Percentiles rank a stretch among this genome's conserved stretches.
Conservation (phyloP, 2,113 vertebrate species). For the Megalops atlanticus region DNA sequence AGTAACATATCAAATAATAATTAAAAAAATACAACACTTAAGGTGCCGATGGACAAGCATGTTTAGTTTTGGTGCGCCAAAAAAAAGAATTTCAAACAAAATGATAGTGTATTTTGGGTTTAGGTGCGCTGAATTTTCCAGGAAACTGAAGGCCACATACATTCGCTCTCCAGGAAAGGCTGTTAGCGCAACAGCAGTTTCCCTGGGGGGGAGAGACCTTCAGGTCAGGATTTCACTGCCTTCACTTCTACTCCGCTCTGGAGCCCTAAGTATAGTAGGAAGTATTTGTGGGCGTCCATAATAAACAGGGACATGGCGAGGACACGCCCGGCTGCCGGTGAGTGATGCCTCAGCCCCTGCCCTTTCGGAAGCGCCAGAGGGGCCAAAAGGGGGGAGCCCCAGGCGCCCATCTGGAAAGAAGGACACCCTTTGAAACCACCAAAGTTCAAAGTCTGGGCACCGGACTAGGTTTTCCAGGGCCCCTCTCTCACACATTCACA, state of each 20-base stretch:
- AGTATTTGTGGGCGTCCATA: constrained; percentile 28
- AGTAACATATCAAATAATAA: no score
- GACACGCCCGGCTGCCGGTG: constrained; percentile 13
- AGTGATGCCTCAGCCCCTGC: constrained; percentile 15
- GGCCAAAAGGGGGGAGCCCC: background rate
- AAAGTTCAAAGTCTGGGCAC: constrained; percentile 31
- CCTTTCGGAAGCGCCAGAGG: background rate
- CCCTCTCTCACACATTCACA: constrained; percentile 11
- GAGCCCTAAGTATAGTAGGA: constrained; percentile 17
- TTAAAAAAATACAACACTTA: no score
- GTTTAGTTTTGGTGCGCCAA: no score
- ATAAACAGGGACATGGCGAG: constrained; percentile 30
- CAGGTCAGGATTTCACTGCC: constrained; percentile 16
- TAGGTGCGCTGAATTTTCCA: background rate
- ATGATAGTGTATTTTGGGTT: background rate
- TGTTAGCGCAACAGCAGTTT: background rate
- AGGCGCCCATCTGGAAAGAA: constrained; percentile 23
- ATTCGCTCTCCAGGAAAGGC: no score
- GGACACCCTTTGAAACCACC: constrained; percentile 9
- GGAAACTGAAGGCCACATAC: no score
- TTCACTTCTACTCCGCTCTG: constrained; percentile 8
- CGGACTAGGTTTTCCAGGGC: constrained; percentile 31
- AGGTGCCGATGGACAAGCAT: no score
- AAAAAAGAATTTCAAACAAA: no score
- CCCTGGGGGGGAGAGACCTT: constrained; percentile 1